These are phyloP conservation scores for Sander lucioperca DNA, from an alignment of 2,113 vertebrate genomes.

Conservation along the genomic window DNA sequence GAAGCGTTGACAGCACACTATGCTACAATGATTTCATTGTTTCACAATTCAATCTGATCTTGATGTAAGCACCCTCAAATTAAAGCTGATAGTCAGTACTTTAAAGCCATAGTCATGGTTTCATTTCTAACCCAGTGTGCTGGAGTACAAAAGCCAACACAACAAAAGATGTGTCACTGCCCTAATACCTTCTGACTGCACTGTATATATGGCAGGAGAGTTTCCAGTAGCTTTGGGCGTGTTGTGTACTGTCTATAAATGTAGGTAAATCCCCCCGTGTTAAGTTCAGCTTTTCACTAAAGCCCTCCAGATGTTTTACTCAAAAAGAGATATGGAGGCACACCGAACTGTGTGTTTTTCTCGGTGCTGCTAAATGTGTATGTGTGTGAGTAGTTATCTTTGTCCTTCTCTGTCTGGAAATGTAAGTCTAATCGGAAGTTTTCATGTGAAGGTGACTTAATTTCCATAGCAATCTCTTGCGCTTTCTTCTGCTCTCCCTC, in stretches of 20 bases:
- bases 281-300: conserved; percentile 41
- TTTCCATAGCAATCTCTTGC: conserved; percentile 70
- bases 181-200: conserved; percentile 29
- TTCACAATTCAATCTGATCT: conserved; percentile 10
- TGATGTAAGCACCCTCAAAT: conserved; percentile 7
- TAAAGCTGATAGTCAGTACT: conserved; percentile 14
- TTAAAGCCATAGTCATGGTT: conserved; percentile 13
- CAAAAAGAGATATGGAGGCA: conserved; percentile 44
- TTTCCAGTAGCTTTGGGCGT: conserved; percentile 5
- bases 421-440: conserved; percentile 62
- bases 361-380: background rate
- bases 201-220: conserved; percentile 1
- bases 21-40: background rate
- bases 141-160: background rate
- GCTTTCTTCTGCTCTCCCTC: conserved; percentile 23
- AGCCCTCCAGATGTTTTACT: conserved; percentile 61
- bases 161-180: conserved; percentile 20
- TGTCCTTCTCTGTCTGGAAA: conserved; percentile 70
- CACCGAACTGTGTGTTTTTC: conserved; percentile 28
- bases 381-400: conserved; percentile 58
- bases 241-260: conserved; percentile 43
- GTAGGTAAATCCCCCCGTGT: conserved; percentile 49
- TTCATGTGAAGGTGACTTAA: conserved; percentile 70
- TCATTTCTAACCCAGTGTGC: conserved; percentile 17
- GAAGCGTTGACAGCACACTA: background rate